phyloP scores from a whole-genome alignment of 2,888 invertebrate genomes.

The Cryptocephalus primarius region DNA sequence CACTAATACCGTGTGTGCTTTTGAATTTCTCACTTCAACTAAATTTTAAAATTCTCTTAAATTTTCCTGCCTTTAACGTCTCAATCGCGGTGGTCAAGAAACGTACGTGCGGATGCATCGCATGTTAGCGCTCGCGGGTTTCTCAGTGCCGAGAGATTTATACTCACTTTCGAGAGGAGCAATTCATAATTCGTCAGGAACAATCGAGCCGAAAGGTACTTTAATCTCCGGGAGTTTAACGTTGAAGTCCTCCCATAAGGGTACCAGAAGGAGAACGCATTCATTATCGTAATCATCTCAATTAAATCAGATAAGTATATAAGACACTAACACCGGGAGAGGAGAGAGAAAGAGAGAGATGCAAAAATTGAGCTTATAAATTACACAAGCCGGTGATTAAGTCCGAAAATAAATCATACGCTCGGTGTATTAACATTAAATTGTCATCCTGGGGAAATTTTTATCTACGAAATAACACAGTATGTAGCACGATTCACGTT shows the following conservation, averaged over 20 bases:
- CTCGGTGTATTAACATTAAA: slow-evolving; percentile 26
- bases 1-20: too few species aligned
- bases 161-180: too few species aligned
- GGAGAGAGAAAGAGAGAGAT: slow-evolving; percentile 4
- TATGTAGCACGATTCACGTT: slow-evolving; percentile 17
- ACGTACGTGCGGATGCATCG: slow-evolving; percentile 16
- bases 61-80: too few species aligned
- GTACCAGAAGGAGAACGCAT: slow-evolving; percentile 4
- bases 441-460: slow-evolving; percentile 24
- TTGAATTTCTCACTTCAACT: too few species aligned
- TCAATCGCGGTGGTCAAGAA: too few species aligned
- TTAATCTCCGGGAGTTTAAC: too few species aligned
- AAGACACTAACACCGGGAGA: neutral
- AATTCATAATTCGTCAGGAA: too few species aligned
- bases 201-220: too few species aligned
- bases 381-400: slow-evolving; percentile 18
- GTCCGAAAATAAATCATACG: slow-evolving; percentile 21
- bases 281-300: slow-evolving; percentile 20
- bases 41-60: too few species aligned
- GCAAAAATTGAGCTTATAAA: slow-evolving; percentile 20
- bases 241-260: too few species aligned
- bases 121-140: slow-evolving; percentile 24
- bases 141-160: too few species aligned
- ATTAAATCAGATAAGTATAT: slow-evolving; percentile 17
- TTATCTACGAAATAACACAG: slow-evolving; percentile 19